Conservation (phyloP, 2,888 invertebrate species). For the Zhuqinia jingwanae region DNA sequence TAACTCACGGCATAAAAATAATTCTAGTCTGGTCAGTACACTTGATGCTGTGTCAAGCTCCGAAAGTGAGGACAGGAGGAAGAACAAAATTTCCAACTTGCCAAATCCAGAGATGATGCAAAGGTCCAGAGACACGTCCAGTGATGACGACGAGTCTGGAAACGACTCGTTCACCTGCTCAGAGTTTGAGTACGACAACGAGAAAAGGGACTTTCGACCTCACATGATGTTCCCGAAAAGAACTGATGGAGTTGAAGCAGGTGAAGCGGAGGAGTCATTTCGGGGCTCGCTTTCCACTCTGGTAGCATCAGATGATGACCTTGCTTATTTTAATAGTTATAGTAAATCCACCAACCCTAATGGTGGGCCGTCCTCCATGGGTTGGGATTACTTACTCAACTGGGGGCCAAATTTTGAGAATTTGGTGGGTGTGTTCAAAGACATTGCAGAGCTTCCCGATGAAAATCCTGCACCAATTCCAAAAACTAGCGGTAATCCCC, state of each 20-base stretch:
- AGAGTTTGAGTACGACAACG: constrained; percentile 97
- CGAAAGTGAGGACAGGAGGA: constrained; percentile 80
- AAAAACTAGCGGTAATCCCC: constrained; percentile 56
- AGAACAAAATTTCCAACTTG: constrained; percentile 82
- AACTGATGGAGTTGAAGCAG: constrained; percentile 82
- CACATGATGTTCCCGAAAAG: constrained; percentile 85
- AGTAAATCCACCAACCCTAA: constrained; percentile 82
- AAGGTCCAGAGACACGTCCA: constrained; percentile 78
- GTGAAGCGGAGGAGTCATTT: constrained; percentile 88
- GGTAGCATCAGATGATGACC: constrained; percentile 95
- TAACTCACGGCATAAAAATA: constrained; percentile 90
- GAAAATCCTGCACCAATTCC: constrained; percentile 61
- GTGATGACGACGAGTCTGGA: constrained; percentile 88
- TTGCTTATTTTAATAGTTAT: constrained; percentile 80
- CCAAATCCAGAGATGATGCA: constrained; percentile 71
- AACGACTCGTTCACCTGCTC: constrained; percentile 99
- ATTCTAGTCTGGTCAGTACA: constrained; percentile 94
- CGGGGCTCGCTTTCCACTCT: constrained; percentile 95
- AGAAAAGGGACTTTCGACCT: constrained; percentile 80
- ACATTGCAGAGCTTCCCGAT: constrained; percentile 96
- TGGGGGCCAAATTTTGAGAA: constrained; percentile 99
- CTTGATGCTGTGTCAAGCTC: constrained; percentile 96
- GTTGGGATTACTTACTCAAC: constrained; percentile 96
- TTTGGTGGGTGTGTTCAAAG: constrained; percentile 96
- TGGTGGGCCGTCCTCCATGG: constrained; percentile 89